These are phyloP conservation scores for Parnassius glacialis DNA, from an alignment of 2,888 invertebrate genomes.

Conservation along the genomic window DNA sequence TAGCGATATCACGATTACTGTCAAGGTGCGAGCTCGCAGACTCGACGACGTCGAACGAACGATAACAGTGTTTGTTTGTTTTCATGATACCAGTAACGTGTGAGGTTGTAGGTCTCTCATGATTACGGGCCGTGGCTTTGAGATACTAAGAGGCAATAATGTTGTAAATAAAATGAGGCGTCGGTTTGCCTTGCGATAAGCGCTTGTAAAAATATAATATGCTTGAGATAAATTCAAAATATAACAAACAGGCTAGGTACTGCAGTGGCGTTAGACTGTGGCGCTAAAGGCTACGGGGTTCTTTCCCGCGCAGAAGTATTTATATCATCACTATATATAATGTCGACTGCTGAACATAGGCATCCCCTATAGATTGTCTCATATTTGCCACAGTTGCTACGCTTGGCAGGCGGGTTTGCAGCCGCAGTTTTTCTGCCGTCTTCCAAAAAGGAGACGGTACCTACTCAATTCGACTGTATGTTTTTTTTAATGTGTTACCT, in stretches of 20 bases:
- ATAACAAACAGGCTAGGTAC: neutral
- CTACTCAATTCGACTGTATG: too few relatives aligned
- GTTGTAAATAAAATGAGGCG: slow-evolving; percentile 10
- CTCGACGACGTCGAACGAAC: slow-evolving; percentile 58
- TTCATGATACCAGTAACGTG: slow-evolving; percentile 39
- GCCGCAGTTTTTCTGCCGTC: too few relatives aligned
- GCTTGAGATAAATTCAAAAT: neutral
- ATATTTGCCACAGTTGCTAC: too few relatives aligned
- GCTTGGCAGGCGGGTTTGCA: too few relatives aligned
- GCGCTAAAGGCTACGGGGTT: too few relatives aligned
- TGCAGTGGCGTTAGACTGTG: too few relatives aligned
- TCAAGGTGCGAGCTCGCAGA: slow-evolving; percentile 68
- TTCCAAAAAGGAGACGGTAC: too few relatives aligned
- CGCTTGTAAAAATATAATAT: slow-evolving; percentile 3
- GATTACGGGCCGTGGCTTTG: slow-evolving; percentile 13
- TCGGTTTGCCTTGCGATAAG: slow-evolving; percentile 1
- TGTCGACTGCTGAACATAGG: too few relatives aligned
- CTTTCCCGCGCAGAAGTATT: too few relatives aligned
- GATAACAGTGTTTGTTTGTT: slow-evolving; percentile 55
- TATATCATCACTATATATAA: too few relatives aligned
- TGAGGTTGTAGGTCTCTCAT: slow-evolving; percentile 28
- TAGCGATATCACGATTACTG: slow-evolving; percentile 57
- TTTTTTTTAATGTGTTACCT: too few relatives aligned
- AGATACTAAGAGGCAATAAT: neutral
- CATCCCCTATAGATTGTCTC: too few relatives aligned